These are phyloP conservation scores for Chelonus insularis DNA, from an alignment of 1,140 invertebrate species.

Conservation along the genomic window DNA sequence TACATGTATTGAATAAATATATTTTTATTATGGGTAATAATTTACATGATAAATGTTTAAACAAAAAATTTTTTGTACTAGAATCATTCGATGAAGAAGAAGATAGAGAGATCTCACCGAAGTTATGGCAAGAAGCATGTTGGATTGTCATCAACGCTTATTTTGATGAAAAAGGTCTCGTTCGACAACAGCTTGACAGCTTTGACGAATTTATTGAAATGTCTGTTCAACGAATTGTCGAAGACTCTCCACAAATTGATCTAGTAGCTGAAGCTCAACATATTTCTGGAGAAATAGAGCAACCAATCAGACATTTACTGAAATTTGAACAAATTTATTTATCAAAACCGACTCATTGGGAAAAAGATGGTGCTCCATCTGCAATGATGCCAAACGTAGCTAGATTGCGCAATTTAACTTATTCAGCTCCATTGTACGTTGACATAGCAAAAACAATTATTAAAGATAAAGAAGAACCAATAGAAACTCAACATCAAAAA, in stretches of 20 bases:
- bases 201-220: conserved; percentile 99
- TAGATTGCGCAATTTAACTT: conserved; percentile 83
- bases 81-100: no score
- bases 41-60: no score
- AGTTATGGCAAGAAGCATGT: conserved; percentile 99
- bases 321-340: conserved; percentile 99
- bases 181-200: conserved; percentile 97
- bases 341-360: conserved; percentile 99
- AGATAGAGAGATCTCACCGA: conserved; percentile 88
- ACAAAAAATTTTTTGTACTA: no score
- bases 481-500: conserved; percentile 92
- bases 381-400: conserved; percentile 99
- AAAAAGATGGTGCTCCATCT: conserved; percentile 97
- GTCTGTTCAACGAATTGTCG: conserved; percentile 98
- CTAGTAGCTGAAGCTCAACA: conserved; percentile 97
- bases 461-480: conserved; percentile 86
- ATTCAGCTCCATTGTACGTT: conserved; percentile 97
- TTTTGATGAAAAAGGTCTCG: conserved; percentile 98
- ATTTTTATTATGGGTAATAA: no score
- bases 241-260: conserved; percentile 97
- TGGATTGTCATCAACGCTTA: conserved; percentile 99
- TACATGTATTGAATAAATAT: no score
- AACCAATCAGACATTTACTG: conserved; percentile 83
- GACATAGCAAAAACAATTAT: conserved; percentile 97
- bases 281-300: conserved; percentile 88